phyloP scores from a whole-genome alignment of 2,797 vertebrate genomes.

The Dermochelys coriacea region DNA sequence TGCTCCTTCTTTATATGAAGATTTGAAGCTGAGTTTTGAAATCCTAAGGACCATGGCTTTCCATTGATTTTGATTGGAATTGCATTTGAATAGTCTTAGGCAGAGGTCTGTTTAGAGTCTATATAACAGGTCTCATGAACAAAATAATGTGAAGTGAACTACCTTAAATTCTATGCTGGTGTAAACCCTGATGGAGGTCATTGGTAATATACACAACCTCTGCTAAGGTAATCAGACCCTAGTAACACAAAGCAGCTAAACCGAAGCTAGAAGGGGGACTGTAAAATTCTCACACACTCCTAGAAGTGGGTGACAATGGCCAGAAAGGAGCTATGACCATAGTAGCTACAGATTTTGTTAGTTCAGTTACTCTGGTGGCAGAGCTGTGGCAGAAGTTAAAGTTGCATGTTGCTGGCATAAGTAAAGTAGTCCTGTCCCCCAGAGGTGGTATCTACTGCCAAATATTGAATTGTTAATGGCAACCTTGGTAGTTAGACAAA shows the following conservation, averaged over 20 bases:
- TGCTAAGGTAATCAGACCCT: neutral
- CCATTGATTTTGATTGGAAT: neutral
- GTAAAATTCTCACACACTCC: neutral
- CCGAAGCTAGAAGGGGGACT: neutral
- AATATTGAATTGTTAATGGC: neutral
- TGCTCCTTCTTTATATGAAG: neutral
- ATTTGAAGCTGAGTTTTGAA: neutral
- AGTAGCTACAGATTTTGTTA: neutral
- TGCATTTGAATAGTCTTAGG: neutral
- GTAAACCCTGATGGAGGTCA: neutral
- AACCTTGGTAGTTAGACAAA: accelerated
- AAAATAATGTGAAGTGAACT: neutral
- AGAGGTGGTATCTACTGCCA: neutral
- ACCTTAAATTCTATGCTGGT: neutral
- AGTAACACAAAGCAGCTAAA: neutral
- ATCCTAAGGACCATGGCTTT: neutral
- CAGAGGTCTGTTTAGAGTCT: no score
- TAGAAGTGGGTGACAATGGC: neutral
- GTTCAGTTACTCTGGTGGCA: neutral
- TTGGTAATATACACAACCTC: neutral
- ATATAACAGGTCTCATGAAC: neutral
- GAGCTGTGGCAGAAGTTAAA: neutral
- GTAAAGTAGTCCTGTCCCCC: neutral
- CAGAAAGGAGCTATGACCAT: neutral
- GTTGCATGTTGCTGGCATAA: neutral